Percentiles rank a stretch among this genome's conserved stretches.
Conservation (phyloP, 1,140 invertebrate species). For the Dermatophagoides farinae region DNA sequence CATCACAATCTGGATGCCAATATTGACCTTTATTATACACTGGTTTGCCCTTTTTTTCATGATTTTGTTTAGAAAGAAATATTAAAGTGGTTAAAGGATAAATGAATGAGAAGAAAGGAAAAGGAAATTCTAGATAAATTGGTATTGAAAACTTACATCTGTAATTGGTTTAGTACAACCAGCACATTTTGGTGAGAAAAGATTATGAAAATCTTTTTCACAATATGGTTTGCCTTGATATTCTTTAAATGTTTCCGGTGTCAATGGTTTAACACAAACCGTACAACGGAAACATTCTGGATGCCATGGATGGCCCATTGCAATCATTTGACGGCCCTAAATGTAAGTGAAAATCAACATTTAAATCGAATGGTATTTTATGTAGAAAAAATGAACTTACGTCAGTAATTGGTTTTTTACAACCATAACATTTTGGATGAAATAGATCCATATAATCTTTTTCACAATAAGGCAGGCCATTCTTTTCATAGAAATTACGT, state of each 20-base stretch:
- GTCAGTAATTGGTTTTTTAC: slow-evolving; percentile 75
- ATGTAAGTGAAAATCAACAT: too few relatives aligned
- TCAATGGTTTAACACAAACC: slow-evolving; percentile 51
- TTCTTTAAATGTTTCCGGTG: slow-evolving; percentile 5
- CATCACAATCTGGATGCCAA: slow-evolving; percentile 8
- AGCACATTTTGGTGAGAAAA: slow-evolving; percentile 91
- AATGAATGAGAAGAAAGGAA: background rate
- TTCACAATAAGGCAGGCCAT: slow-evolving; percentile 83
- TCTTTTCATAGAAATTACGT: slow-evolving; percentile 58
- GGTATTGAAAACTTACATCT: slow-evolving; percentile 31
- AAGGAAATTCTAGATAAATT: background rate
- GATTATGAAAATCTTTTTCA: slow-evolving; percentile 90
- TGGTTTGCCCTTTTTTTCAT: background rate
- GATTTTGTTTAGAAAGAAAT: background rate
- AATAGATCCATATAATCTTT: slow-evolving; percentile 80
- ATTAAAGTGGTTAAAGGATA: background rate
- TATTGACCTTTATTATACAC: slow-evolving; percentile 4
- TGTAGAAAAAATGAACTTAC: background rate
- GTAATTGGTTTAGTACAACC: slow-evolving; percentile 96
- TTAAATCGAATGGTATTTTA: background rate
- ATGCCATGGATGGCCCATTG: slow-evolving; percentile 79
- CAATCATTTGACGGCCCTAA: slow-evolving; percentile 11
- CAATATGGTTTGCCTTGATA: slow-evolving; percentile 43
- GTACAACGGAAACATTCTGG: slow-evolving; percentile 90
- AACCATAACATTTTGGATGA: slow-evolving; percentile 85